These are phyloP conservation scores for Delichon dasypus DNA, from an alignment of 2,797 vertebrate species.

Conservation along the genomic window DNA sequence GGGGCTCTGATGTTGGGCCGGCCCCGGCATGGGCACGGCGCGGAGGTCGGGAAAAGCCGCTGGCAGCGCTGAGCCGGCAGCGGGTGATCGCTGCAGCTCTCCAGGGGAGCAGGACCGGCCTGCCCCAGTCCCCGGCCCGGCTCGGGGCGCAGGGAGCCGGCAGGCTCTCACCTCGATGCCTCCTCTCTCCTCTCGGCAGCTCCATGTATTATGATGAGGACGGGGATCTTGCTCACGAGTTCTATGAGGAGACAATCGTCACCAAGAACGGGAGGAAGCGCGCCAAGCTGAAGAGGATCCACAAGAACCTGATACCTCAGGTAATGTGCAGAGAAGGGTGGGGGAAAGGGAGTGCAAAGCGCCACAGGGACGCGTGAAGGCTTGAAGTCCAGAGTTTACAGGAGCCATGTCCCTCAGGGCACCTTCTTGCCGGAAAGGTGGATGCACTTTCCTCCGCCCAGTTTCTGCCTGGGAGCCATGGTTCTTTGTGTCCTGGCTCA, in stretches of 20 bases:
- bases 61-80: not conserved
- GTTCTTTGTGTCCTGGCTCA: not conserved
- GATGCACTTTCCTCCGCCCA: not conserved
- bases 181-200: constrained; percentile 67
- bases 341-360: not conserved
- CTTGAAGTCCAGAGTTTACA: not conserved
- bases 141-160: not conserved
- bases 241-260: constrained; percentile 96
- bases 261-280: constrained; percentile 95
- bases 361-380: rapidly evolving
- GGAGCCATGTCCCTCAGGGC: not conserved
- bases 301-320: constrained; percentile 98
- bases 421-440: not conserved
- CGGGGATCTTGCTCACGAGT: constrained; percentile 97
- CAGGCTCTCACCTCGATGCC: not conserved
- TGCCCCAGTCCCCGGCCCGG: not conserved
- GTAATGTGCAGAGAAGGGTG: constrained; percentile 65
- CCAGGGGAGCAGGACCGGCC: not conserved
- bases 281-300: constrained; percentile 94
- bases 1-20: too few relatives aligned
- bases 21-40: not conserved
- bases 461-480: not conserved
- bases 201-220: constrained; percentile 98
- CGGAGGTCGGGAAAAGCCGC: not conserved
- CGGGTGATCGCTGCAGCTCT: not conserved